phyloP scores from a whole-genome alignment of 2,797 vertebrate species.

The Cossypha caffra region DNA sequence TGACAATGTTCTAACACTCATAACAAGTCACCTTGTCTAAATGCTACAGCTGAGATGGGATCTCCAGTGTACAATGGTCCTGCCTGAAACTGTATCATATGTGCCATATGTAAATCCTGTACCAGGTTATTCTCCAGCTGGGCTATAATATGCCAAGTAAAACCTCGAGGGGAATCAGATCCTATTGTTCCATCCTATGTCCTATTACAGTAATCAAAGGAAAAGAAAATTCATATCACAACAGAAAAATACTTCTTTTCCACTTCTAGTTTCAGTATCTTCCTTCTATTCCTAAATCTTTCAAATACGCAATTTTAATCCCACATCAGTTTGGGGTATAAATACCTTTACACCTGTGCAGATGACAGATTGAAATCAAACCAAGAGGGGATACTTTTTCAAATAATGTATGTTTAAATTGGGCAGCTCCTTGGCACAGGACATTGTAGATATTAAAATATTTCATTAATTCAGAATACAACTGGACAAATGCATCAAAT shows the following conservation, averaged over 20 bases:
- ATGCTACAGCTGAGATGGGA: neutral
- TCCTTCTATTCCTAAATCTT: neutral
- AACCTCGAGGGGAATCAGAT: neutral
- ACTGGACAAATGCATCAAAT: neutral
- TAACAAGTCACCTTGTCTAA: neutral
- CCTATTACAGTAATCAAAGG: neutral
- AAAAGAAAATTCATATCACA: neutral
- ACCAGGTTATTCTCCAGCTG: neutral
- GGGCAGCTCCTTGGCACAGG: neutral
- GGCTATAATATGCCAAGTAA: neutral
- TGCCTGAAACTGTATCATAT: neutral
- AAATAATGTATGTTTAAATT: neutral
- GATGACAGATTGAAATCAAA: constrained; percentile 6
- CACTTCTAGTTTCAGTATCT: neutral
- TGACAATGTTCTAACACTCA: neutral
- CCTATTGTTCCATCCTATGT: neutral
- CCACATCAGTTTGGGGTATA: neutral
- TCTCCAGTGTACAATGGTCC: neutral
- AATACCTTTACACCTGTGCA: neutral
- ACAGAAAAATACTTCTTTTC: neutral
- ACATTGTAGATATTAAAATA: neutral
- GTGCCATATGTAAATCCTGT: neutral
- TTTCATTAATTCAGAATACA: neutral
- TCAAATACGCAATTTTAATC: neutral
- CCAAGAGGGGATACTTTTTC: neutral